phyloP scores from a whole-genome alignment of 2,888 invertebrate species.

The Leuctra nigra region DNA sequence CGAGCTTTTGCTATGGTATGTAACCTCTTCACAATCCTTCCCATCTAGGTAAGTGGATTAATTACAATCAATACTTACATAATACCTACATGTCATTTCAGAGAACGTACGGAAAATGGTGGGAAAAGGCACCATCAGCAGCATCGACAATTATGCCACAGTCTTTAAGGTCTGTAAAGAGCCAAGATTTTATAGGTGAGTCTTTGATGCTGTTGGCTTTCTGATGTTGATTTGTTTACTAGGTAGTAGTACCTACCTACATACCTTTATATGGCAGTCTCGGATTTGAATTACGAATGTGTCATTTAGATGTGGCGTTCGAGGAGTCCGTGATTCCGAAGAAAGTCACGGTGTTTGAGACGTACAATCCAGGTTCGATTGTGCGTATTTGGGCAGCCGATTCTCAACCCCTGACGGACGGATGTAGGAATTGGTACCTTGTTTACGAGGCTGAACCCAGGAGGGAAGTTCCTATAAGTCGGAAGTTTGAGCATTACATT shows the following conservation, averaged over 20 bases:
- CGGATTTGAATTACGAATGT: not conserved
- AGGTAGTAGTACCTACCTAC: not conserved
- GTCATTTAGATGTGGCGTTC: conserved; percentile 54
- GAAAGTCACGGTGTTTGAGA: conserved; percentile 71
- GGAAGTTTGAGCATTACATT: too few relatives aligned
- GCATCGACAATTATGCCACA: conserved; percentile 66
- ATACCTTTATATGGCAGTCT: too few relatives aligned
- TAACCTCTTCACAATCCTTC: conserved; percentile 22
- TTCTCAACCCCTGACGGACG: too few relatives aligned
- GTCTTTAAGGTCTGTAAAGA: conserved; percentile 53
- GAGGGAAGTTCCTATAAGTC: too few relatives aligned
- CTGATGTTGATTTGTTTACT: not conserved
- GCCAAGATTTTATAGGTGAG: conserved; percentile 76
- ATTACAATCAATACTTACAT: not conserved
- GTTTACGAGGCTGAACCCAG: too few relatives aligned
- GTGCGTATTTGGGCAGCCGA: conserved; percentile 69
- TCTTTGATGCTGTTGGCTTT: not conserved
- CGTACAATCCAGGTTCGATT: conserved; percentile 78
- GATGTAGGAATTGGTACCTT: too few relatives aligned
- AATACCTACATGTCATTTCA: conserved; percentile 38
- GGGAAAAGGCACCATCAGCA: conserved; percentile 70
- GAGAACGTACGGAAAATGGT: conserved; percentile 82
- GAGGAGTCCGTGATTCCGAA: conserved; percentile 59
- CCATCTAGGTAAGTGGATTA: not conserved
- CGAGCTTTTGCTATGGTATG: conserved; percentile 85